Conservation (phyloP, 2,888 invertebrate genomes). For the Ophion ellenae region DNA sequence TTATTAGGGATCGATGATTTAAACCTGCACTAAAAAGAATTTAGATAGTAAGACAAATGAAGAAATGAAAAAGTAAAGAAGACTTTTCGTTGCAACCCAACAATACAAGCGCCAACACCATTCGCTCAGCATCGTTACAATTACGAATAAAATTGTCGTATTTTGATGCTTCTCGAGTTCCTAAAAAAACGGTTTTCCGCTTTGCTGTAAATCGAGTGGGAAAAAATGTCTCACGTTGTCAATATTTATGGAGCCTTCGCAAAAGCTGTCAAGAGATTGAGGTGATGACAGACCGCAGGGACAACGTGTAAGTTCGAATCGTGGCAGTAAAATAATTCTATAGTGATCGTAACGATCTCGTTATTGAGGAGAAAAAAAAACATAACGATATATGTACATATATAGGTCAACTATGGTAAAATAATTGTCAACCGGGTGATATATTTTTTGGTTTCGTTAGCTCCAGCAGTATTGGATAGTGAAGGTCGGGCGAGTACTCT, state of each 20-base stretch:
- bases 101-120: too few species aligned
- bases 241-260: neutral
- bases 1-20: too few species aligned
- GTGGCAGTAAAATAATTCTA: conserved; percentile 27
- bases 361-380: conserved; percentile 34
- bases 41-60: too few species aligned
- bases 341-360: conserved; percentile 9
- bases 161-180: conserved; percentile 40
- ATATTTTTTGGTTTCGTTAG: conserved; percentile 85
- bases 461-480: conserved; percentile 89
- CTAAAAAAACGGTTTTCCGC: neutral
- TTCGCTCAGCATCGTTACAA: neutral
- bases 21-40: too few species aligned
- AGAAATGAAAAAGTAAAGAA: too few species aligned
- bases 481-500: conserved; percentile 89
- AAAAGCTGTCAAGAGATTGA: neutral
- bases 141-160: conserved; percentile 21
- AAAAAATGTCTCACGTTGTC: neutral
- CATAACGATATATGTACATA: neutral
- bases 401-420: neutral
- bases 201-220: neutral
- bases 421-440: conserved; percentile 74
- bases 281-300: neutral
- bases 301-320: conserved; percentile 29
- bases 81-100: too few species aligned